Evolutionary conservation across 1,140 invertebrate species (phyloP).

Genomic region (Camponotus pennsylvanicus): DNA sequence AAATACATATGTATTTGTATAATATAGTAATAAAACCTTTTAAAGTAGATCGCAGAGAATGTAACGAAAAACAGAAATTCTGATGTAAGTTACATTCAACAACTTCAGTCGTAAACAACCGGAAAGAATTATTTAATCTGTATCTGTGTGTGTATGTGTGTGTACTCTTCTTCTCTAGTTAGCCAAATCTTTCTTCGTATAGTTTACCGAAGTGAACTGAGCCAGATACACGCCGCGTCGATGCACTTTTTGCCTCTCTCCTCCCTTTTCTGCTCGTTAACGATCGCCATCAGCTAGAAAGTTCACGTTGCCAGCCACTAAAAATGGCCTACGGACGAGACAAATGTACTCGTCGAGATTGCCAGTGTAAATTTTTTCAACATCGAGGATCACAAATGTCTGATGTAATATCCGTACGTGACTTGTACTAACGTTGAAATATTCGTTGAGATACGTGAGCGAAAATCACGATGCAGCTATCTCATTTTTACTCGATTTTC

Average conservation of each 20-base stretch:
- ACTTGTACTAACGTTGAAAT: constrained; percentile 18
- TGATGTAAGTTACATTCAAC: constrained; percentile 47
- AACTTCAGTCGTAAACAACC: constrained; percentile 50
- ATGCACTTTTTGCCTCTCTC: constrained; percentile 26
- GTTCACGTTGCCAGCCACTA: constrained; percentile 55
- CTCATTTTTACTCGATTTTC: not conserved
- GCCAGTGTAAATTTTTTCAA: constrained; percentile 69
- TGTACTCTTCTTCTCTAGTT: constrained; percentile 27
- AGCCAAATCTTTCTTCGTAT: constrained; percentile 55
- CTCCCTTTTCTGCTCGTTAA: constrained; percentile 46
- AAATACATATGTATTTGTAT: not conserved
- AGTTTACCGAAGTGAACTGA: constrained; percentile 60
- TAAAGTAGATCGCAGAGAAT: not conserved
- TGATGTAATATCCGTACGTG: not conserved
- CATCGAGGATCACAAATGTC: constrained; percentile 45
- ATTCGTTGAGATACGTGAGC: not conserved
- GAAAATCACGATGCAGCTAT: not conserved
- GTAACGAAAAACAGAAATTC: constrained; percentile 37
- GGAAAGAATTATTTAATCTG: constrained; percentile 40
- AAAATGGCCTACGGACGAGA: constrained; percentile 66
- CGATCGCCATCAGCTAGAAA: constrained; percentile 51
- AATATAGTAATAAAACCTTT: not conserved
- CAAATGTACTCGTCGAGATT: constrained; percentile 66
- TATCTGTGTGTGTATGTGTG: not conserved
- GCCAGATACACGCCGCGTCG: constrained; percentile 63